A percentile compares a stretch with the other conserved stretches of the same genome.
Evolutionary conservation across 2,797 vertebrate species (phyloP).

Genomic region (Scleropages formosus): DNA sequence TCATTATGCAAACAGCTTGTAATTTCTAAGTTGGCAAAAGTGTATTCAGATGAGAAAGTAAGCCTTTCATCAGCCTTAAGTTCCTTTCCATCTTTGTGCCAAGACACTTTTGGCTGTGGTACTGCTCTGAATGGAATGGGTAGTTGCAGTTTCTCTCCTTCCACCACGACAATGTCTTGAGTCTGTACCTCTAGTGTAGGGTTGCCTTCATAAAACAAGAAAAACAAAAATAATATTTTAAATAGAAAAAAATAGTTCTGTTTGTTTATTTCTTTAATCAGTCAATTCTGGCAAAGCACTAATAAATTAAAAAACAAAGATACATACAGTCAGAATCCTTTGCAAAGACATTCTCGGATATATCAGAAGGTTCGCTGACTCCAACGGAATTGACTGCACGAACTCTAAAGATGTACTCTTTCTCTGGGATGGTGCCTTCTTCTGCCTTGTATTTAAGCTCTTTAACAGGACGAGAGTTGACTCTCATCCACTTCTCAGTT

Average conservation of each 20-base stretch:
- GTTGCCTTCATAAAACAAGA: slow-evolving; percentile 68
- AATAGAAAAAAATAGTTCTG: background rate
- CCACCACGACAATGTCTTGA: slow-evolving; percentile 86
- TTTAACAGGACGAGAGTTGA: slow-evolving; percentile 96
- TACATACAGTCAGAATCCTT: slow-evolving; percentile 92
- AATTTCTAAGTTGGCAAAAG: slow-evolving; percentile 83
- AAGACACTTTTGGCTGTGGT: slow-evolving; percentile 83
- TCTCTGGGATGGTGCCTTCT: slow-evolving; percentile 89
- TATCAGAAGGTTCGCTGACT: slow-evolving; percentile 91
- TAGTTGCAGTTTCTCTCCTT: slow-evolving; percentile 89
- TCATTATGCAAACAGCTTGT: slow-evolving; percentile 81
- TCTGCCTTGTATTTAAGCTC: slow-evolving; percentile 89
- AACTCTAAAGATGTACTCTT: slow-evolving; percentile 90
- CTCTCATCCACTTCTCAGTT: slow-evolving; percentile 97
- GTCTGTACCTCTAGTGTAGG: slow-evolving; percentile 89
- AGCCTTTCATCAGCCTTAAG: slow-evolving; percentile 84
- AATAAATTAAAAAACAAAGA: background rate
- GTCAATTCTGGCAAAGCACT: background rate
- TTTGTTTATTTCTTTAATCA: background rate
- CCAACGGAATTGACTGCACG: slow-evolving; percentile 90
- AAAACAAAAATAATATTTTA: background rate
- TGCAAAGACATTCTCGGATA: slow-evolving; percentile 92
- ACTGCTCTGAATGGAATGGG: slow-evolving; percentile 88
- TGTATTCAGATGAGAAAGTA: slow-evolving; percentile 81
- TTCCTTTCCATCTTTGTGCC: slow-evolving; percentile 96